phyloP scores from a whole-genome alignment of 2,888 invertebrate genomes.

The Phytoseiulus persimilis region DNA sequence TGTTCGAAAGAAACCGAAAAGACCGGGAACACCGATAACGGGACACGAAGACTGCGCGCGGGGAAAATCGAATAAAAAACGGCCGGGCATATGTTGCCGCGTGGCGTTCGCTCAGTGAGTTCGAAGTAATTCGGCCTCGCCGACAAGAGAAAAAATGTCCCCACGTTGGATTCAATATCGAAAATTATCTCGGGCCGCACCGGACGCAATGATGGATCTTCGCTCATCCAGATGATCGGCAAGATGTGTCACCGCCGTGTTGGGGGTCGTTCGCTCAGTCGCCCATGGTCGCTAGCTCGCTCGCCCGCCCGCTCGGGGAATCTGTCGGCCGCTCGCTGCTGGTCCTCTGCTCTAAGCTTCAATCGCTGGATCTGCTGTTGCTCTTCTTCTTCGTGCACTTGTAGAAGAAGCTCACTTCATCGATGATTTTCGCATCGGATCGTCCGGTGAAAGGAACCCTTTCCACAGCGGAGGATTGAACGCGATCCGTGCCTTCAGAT shows the following conservation, averaged over 20 bases:
- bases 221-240: slow-evolving; percentile 5
- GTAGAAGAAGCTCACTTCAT: not conserved
- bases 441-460: not conserved
- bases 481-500: not conserved
- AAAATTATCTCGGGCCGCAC: not conserved
- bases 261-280: not conserved
- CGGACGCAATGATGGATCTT: slow-evolving; percentile 5
- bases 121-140: not conserved
- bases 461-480: too few relatives aligned
- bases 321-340: not conserved
- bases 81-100: not conserved
- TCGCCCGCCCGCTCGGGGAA: not conserved
- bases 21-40: not conserved
- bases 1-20: too few relatives aligned
- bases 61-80: not conserved
- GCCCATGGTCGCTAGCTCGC: not conserved
- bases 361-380: not conserved
- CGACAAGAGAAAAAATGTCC: not conserved
- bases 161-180: slow-evolving; percentile 5
- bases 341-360: not conserved
- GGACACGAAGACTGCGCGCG: not conserved
- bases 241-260: slow-evolving; percentile 5
- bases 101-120: not conserved
- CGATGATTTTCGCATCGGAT: not conserved
- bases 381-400: not conserved